Conservation (phyloP, 1,140 invertebrate genomes). For the Drosophila auraria region DNA sequence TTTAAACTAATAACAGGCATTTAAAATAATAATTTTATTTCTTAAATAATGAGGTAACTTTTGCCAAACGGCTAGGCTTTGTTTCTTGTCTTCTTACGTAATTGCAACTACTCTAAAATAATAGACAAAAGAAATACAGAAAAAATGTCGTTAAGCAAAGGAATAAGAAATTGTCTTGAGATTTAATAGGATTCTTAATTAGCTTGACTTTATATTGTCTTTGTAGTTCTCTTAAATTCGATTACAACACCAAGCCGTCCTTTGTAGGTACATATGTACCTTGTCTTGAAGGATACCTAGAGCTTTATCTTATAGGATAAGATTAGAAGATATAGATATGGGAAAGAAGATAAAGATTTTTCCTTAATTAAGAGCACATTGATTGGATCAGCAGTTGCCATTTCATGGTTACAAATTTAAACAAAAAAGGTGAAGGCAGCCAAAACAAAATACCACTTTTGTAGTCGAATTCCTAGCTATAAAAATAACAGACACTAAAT, state of each 20-base stretch:
- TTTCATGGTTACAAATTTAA: slow-evolving; percentile 2
- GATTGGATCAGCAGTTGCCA: slow-evolving; percentile 6
- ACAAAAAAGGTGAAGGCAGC: background rate
- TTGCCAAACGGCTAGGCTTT: too few relatives aligned
- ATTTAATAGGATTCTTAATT: background rate
- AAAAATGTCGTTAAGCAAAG: too few relatives aligned
- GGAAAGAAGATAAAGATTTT: too few relatives aligned
- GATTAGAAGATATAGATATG: too few relatives aligned
- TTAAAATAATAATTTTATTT: background rate
- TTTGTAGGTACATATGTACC: too few relatives aligned
- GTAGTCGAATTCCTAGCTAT: background rate
- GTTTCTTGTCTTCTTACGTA: too few relatives aligned
- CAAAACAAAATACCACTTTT: background rate
- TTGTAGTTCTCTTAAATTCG: too few relatives aligned
- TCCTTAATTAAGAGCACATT: slow-evolving; percentile 10
- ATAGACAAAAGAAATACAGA: too few relatives aligned
- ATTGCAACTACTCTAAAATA: too few relatives aligned
- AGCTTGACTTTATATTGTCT: too few relatives aligned
- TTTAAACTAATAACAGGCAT: background rate
- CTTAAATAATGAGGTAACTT: background rate
- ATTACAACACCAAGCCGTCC: too few relatives aligned
- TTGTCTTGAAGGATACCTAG: background rate
- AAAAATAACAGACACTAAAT: background rate
- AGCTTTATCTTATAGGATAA: background rate
- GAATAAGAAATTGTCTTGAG: too few relatives aligned